These are phyloP conservation scores for Platichthys stellatus DNA, from an alignment of 2,113 vertebrate genomes.

Conservation along the genomic window DNA sequence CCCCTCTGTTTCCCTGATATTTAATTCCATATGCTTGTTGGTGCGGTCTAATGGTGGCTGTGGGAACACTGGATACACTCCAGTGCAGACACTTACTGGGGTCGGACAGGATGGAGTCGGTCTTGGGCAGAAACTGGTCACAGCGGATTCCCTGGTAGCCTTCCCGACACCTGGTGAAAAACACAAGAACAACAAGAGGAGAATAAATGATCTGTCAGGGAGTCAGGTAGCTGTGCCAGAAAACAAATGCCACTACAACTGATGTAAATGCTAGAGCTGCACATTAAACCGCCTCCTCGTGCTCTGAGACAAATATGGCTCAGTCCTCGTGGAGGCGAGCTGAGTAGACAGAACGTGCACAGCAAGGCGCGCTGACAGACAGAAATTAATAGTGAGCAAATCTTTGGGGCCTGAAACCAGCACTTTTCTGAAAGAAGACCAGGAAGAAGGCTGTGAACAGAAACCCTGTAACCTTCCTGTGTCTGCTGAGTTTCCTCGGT, in stretches of 20 bases:
- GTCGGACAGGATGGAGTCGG: conserved; percentile 97
- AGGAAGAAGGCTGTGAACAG: not conserved
- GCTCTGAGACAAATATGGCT: not conserved
- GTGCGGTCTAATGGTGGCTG: too few relatives aligned
- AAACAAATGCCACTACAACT: not conserved
- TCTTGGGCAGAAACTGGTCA: conserved; percentile 99
- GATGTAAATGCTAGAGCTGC: conserved; percentile 23
- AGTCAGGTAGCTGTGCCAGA: not conserved
- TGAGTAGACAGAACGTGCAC: conserved; percentile 5
- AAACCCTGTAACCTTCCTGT: too few relatives aligned
- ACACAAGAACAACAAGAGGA: not conserved
- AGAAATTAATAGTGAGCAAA: conserved; percentile 6
- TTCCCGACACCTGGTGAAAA: conserved; percentile 92
- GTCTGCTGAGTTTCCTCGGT: too few relatives aligned
- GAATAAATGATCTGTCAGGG: not conserved
- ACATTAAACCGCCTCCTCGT: not conserved
- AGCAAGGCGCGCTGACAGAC: not conserved
- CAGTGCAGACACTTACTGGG: conserved; percentile 86
- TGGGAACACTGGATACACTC: not conserved
- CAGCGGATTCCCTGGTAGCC: conserved; percentile 99
- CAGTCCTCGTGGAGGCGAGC: not conserved
- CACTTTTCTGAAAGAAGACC: conserved; percentile 6
- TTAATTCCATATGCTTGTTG: too few relatives aligned
- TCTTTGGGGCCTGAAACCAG: conserved; percentile 21
- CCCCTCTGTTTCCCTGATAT: too few relatives aligned